Conservation (phyloP, 2,113 vertebrate genomes). For the Tachycineta bicolor region DNA sequence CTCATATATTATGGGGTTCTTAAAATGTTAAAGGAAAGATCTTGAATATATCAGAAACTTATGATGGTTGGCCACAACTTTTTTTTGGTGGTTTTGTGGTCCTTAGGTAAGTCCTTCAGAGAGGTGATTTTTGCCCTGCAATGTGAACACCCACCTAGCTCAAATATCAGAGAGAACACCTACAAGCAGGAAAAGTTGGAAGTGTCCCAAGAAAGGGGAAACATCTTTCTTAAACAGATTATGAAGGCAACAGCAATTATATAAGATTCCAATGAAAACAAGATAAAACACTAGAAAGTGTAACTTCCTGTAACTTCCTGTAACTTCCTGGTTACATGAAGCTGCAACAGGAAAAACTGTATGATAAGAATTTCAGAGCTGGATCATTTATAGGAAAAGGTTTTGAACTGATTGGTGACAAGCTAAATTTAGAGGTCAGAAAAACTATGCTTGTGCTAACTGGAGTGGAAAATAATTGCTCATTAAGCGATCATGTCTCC, state of each 20-base stretch:
- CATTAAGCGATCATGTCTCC: rapidly evolving
- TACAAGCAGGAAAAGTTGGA: background rate
- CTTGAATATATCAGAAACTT: background rate
- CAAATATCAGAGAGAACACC: background rate
- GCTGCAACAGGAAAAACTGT: background rate
- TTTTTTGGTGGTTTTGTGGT: background rate
- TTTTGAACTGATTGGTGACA: background rate
- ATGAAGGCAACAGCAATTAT: background rate
- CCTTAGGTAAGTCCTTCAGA: background rate
- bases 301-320: too few relatives aligned
- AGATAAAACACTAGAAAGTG: background rate
- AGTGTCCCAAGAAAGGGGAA: background rate
- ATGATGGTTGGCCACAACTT: background rate
- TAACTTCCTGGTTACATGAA: background rate
- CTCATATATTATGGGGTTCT: background rate
- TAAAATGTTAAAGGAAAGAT: background rate
- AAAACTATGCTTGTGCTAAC: background rate
- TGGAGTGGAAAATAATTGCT: background rate
- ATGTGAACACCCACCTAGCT: background rate
- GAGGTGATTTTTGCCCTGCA: background rate
- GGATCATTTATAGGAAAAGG: background rate
- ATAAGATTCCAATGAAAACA: background rate
- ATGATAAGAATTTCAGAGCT: background rate
- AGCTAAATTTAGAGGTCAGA: background rate
- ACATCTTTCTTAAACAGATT: background rate